Base-by-base conservation (phyloP, 1,140 invertebrate species). In the Charaxes varanes region DNA sequence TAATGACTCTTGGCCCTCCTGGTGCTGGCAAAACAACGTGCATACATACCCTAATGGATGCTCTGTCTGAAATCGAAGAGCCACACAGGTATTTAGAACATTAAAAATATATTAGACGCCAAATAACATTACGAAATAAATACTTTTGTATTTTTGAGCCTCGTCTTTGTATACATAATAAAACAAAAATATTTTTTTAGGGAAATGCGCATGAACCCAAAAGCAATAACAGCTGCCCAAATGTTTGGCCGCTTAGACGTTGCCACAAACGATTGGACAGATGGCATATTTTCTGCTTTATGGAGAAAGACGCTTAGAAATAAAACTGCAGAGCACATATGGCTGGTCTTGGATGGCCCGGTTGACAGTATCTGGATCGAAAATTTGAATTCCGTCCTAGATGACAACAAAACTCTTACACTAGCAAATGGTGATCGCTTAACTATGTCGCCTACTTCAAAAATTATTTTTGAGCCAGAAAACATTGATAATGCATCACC, bases 121-220 rank as follows among this genome's bases (percentile, higher is more conserved):
- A n/a, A n/a, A n/a, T n/a, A n/a, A n/a, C n/a, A n/a, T n/a, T n/a
- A n/a, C n/a, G n/a, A n/a, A n/a, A n/a, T n/a, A n/a, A n/a, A n/a
- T n/a, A n/a, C n/a, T n/a, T n/a, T n/a, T n/a, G n/a, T 40, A 16
- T 19, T 8, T n/a, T 30, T 7, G 11, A 13, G 21, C 6, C 21
- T 34, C 3, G 13, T 18, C 26, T 15, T 26, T 21, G 10, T 7
- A 21, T 4, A 6, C 18, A 15, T 11, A 37, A 31, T 6, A 3
- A 10, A 27, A 17, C 15, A 1, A 31, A 11, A 11, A 14, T 15
- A 6, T 5, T 4, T 73, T n/a, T 79, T 32, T 57, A 92, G 93
- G 48, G 97, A 99, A 87, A 96, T 98, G 95, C 85, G 97, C 50
- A 98, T 99, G 96, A 99, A 99, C 86, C 97, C 97, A 0, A 98